Percentiles rank a stretch among this genome's conserved stretches.
Conservation (phyloP, 92 coral and sea anemone species). For the Phenganax marumi region DNA sequence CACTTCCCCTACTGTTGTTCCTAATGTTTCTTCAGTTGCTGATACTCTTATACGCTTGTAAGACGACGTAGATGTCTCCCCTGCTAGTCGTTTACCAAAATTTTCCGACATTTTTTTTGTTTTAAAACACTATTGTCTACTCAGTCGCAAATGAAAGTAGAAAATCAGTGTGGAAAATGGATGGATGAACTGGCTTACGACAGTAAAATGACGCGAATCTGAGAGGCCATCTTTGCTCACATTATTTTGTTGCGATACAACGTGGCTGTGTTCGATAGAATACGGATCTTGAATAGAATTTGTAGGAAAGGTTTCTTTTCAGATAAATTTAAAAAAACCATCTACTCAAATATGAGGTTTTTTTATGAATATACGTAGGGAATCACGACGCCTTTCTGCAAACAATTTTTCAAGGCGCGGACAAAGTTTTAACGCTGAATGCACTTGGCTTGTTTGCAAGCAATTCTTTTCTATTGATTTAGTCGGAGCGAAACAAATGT, state of each 20-base stretch:
- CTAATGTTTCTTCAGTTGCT: not conserved
- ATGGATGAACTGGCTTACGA: not conserved
- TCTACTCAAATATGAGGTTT: not conserved
- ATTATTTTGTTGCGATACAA: not conserved
- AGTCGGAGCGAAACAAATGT: not conserved
- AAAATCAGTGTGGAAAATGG: too few species aligned
- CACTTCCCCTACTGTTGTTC: not conserved
- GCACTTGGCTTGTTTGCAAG: not conserved
- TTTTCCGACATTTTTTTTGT: not conserved
- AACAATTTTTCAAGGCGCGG: not conserved
- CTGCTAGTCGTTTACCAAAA: conserved; percentile 3
- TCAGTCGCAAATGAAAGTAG: not conserved
- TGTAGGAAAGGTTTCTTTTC: not conserved
- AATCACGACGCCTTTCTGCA: not conserved
- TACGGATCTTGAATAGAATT: not conserved
- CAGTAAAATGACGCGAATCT: conserved; percentile 1
- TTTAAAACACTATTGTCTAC: not conserved
- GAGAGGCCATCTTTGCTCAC: conserved; percentile 4
- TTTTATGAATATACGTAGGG: not conserved
- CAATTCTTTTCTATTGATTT: not conserved
- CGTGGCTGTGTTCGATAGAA: not conserved
- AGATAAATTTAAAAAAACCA: not conserved
- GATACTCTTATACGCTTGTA: not conserved
- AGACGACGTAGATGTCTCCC: not conserved
- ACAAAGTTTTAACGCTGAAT: not conserved